A percentile compares a stretch with the other conserved stretches of the same genome.
phyloP scores from a whole-genome alignment of 2,113 vertebrate species.

The Psilopsiagon aymara region DNA sequence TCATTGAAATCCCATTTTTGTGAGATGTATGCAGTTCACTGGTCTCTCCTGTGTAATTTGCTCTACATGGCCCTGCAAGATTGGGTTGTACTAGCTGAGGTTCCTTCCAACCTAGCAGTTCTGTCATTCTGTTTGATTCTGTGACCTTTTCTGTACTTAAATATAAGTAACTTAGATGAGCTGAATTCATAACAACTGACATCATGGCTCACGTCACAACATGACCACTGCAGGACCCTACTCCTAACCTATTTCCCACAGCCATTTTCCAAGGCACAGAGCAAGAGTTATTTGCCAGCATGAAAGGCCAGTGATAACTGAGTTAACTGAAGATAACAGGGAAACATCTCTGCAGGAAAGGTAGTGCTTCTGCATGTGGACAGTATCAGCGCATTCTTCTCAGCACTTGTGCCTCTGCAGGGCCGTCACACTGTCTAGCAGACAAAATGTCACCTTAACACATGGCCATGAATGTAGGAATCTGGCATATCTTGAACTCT shows the following conservation, averaged over 20 bases:
- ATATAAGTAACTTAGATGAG: background rate
- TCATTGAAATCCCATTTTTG: background rate
- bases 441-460: background rate
- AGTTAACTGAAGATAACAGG: background rate
- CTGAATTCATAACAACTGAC: background rate
- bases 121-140: background rate
- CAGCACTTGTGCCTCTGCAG: background rate
- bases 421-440: background rate
- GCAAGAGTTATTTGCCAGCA: background rate
- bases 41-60: background rate
- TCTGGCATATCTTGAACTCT: background rate
- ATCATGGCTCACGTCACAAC: fast-evolving
- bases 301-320: background rate
- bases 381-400: background rate
- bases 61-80: background rate
- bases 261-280: background rate
- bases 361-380: background rate
- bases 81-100: background rate
- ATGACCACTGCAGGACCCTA: background rate
- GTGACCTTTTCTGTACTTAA: background rate
- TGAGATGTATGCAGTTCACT: background rate
- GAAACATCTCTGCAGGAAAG: background rate
- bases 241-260: background rate
- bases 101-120: background rate
- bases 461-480: background rate